A percentile compares a stretch with the other conserved stretches of the same genome.
Conservation (phyloP, 2,113 vertebrate genomes). For the Typhlomys cinereus region DNA sequence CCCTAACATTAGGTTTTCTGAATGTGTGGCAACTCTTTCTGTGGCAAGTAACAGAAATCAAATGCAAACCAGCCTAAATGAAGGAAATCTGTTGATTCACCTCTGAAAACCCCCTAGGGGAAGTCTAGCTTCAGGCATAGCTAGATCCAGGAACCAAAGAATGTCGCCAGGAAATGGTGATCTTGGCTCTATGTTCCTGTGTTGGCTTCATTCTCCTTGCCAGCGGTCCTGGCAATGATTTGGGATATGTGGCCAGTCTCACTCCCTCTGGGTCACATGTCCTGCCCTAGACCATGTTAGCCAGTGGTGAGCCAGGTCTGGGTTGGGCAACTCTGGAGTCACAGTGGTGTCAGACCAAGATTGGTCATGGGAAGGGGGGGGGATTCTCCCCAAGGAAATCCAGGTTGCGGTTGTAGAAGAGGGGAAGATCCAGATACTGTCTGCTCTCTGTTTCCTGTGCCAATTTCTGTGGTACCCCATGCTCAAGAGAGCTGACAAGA, state of each 20-base stretch:
- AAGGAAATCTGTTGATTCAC: background rate
- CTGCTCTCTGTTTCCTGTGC: background rate
- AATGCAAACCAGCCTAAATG: background rate
- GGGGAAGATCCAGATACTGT: background rate
- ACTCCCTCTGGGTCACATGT: background rate
- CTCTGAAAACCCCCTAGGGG: background rate
- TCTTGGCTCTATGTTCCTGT: background rate
- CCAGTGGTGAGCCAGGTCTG: background rate
- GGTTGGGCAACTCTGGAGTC: background rate
- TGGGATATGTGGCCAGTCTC: background rate
- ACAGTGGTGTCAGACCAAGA: background rate
- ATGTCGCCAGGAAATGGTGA: background rate
- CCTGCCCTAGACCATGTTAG: background rate
- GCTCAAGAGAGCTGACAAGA: background rate
- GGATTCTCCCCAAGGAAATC: background rate
- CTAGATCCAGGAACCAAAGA: background rate
- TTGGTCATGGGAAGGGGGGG: background rate
- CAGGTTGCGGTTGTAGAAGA: background rate
- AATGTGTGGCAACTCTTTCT: background rate
- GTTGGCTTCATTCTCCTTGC: background rate
- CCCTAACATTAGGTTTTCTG: background rate
- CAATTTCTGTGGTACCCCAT: background rate
- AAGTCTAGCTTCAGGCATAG: background rate
- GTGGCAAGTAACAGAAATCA: slow-evolving; percentile 33
- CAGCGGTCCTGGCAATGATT: background rate